These are phyloP conservation scores for Cheilosia grossa DNA, from an alignment of 2,888 invertebrate genomes.

Conservation along the genomic window DNA sequence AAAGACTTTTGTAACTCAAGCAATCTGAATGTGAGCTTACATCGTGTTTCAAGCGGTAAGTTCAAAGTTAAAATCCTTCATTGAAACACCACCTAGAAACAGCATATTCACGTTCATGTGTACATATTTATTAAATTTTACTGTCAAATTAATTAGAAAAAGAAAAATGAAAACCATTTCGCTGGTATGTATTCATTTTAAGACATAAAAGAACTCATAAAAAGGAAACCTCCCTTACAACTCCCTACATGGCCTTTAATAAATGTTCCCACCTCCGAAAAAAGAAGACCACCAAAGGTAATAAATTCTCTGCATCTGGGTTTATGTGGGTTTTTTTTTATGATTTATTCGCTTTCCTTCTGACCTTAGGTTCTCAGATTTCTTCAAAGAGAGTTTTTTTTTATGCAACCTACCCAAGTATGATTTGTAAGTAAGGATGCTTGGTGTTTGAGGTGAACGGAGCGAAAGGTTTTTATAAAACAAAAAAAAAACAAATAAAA, in stretches of 20 bases:
- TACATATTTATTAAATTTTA: too few species aligned
- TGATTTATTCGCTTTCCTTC: slow-evolving; percentile 62
- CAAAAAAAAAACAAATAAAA: not conserved
- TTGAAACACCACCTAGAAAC: too few species aligned
- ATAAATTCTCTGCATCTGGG: slow-evolving; percentile 54
- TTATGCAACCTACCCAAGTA: not conserved
- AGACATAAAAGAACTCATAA: too few species aligned
- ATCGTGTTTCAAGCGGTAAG: too few species aligned
- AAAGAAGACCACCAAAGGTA: slow-evolving; percentile 28
- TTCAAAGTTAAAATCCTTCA: too few species aligned
- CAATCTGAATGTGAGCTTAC: too few species aligned
- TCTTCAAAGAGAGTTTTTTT: not conserved
- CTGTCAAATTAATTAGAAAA: too few species aligned
- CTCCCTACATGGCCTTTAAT: slow-evolving; percentile 49
- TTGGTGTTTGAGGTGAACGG: not conserved
- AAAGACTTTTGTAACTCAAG: too few species aligned
- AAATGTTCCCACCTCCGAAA: slow-evolving; percentile 23
- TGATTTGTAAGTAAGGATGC: not conserved
- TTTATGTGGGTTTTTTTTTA: slow-evolving; percentile 68
- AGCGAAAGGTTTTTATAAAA: not conserved
- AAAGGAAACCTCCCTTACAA: not conserved
- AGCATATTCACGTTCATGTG: too few species aligned
- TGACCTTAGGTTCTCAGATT: slow-evolving; percentile 31
- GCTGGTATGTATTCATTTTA: too few species aligned
- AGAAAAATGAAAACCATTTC: too few species aligned